phyloP scores from a whole-genome alignment of 2,113 vertebrate species.

The Himantopus leucocephalus region DNA sequence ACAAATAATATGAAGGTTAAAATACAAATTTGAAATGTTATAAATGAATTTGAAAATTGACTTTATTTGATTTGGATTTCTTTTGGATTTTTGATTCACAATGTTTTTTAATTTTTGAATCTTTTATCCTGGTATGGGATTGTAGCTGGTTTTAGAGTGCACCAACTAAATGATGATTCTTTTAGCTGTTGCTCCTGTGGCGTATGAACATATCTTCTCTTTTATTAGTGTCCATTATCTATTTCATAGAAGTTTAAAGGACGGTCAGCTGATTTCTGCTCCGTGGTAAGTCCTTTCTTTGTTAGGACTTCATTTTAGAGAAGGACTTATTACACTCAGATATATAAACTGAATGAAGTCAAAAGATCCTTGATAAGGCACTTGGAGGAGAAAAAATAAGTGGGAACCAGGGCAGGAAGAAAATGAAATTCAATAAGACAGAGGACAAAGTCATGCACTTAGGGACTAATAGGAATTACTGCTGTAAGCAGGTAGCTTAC shows the following conservation, averaged over 20 bases:
- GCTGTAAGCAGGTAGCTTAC: neutral
- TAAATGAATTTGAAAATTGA: accelerated
- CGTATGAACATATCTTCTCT: neutral
- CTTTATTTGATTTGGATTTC: neutral
- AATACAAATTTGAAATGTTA: neutral
- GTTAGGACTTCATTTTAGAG: neutral
- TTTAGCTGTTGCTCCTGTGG: neutral
- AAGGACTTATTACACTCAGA: neutral
- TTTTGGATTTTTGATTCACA: neutral
- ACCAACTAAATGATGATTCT: accelerated
- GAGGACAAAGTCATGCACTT: neutral
- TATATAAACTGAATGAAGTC: neutral
- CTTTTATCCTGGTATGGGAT: neutral
- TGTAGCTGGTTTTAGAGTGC: neutral
- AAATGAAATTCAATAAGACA: neutral
- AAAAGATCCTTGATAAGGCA: neutral
- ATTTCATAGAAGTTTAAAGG: neutral
- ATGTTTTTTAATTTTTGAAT: neutral
- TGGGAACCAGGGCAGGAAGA: neutral
- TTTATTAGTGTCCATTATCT: neutral
- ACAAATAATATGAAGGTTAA: neutral
- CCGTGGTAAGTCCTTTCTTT: neutral
- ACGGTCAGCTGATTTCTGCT: neutral
- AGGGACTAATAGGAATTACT: neutral
- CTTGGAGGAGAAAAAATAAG: neutral